These are phyloP conservation scores for Epistrophe grossulariae DNA, from an alignment of 2,888 invertebrate genomes.

Conservation along the genomic window DNA sequence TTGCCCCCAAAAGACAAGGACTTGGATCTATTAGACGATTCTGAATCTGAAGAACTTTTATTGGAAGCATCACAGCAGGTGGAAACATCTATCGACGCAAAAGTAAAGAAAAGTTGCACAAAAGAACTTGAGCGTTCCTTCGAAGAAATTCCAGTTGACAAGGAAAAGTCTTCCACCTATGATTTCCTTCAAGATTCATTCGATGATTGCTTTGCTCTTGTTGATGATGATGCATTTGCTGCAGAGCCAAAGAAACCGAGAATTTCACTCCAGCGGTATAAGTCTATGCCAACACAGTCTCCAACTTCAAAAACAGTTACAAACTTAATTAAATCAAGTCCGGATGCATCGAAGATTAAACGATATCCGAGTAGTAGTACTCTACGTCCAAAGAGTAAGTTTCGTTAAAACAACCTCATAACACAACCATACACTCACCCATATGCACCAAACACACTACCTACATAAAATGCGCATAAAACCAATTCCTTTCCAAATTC, in stretches of 20 bases:
- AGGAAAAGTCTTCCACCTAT: constrained; percentile 36
- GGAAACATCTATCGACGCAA: constrained; percentile 77
- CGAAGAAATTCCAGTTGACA: constrained; percentile 55
- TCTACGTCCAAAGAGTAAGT: constrained; percentile 64
- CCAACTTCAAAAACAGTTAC: constrained; percentile 38
- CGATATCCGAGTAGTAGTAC: constrained; percentile 80
- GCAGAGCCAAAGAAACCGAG: constrained; percentile 79
- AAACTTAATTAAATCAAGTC: neutral
- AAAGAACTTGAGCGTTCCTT: constrained; percentile 14
- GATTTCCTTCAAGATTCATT: constrained; percentile 79
- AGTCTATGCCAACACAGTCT: constrained; percentile 80
- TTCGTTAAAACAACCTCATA: constrained; percentile 37
- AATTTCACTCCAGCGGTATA: constrained; percentile 80
- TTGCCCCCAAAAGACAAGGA: constrained; percentile 1
- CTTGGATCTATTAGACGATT: constrained; percentile 77
- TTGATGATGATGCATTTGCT: constrained; percentile 79
- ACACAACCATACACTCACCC: neutral
- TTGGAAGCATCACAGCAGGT: constrained; percentile 81
- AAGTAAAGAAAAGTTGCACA: constrained; percentile 14
- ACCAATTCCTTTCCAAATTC: neutral
- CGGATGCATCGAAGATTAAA: constrained; percentile 78
- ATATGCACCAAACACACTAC: neutral
- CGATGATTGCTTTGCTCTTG: constrained; percentile 81
- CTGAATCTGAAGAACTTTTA: constrained; percentile 80
- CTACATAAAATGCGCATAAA: neutral